Evolutionary conservation across 2,797 vertebrate genomes (phyloP), one percentile per base, ranked within the genome.

Genomic region (Arctocebus calabarensis): DNA sequence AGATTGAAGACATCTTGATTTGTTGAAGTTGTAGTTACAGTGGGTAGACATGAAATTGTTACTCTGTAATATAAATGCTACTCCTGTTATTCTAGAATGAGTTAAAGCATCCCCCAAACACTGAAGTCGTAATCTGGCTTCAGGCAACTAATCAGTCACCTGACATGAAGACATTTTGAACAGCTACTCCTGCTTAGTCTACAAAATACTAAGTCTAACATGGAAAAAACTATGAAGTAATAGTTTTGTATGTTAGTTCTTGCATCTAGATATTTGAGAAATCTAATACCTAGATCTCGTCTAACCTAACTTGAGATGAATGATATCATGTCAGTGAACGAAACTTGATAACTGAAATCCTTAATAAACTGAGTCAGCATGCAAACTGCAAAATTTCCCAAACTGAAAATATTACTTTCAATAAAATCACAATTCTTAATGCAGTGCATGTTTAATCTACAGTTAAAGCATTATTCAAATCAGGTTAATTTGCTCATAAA

Each of bases 401-500:
- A 81, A 70, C 9, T 81, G 43, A 85, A 64, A 73, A 20, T 43
- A 52, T 85, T 62, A n/a, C 48, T 52, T 71, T 40, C 84, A 90
- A 91, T 79, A 71, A 34, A 68, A n/a, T 66, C 13, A 79, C 55
- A 66, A 40, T 77, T 86, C 2, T 55, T 77, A 75, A 61, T 81
- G 17, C 5, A 74, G n/a, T 40, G 2, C 13, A 17, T 64, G 4
- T 81, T 85, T 95, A 86, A 73, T 68, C 12, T 90, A 82, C 2
- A 29, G 52, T 64, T 71, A 88, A 95, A 71, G 10, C 10, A 34
- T 14, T 64, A 27, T 77, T 84, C 12, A 92, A 45, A 66, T 75
- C 29, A 79, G 19, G 4, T 79, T 83, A 71, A 88, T 87, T 93
- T 90, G 84, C n/a, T 66, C n/a, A 85, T 68, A 84, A 73, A 81